Conservation (phyloP, 2,888 invertebrate species). For the Acrobasis consociella region DNA sequence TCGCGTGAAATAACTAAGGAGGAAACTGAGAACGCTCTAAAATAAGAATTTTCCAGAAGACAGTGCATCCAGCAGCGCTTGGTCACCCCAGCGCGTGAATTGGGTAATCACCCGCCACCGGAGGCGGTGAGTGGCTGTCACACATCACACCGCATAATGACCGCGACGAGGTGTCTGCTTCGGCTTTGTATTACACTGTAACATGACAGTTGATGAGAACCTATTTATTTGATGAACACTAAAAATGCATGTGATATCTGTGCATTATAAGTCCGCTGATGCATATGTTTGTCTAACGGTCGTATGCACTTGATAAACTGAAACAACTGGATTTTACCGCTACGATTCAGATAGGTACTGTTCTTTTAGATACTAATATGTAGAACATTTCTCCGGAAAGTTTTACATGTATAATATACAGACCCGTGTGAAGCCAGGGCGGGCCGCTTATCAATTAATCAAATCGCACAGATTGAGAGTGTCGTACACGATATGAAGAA, state of each 20-base stretch:
- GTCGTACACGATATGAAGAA: no score
- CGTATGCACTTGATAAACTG: no score
- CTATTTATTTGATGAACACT: neutral
- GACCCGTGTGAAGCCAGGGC: no score
- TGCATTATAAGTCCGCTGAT: neutral
- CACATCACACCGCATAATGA: constrained; percentile 29
- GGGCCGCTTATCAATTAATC: no score
- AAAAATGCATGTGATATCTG: neutral
- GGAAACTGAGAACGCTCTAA: no score
- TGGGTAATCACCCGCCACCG: constrained; percentile 50
- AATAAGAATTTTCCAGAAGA: no score
- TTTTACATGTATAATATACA: no score
- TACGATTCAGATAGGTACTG: no score
- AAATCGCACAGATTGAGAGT: no score
- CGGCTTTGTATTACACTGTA: neutral
- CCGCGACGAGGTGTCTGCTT: neutral
- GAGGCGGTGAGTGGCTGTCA: constrained; percentile 41
- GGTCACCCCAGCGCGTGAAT: constrained; percentile 42
- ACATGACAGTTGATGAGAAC: neutral
- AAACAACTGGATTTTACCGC: no score
- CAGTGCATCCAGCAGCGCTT: constrained; percentile 22
- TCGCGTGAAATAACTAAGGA: constrained; percentile 42
- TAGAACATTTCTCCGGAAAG: no score
- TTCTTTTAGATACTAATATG: no score
- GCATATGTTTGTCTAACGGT: neutral